Conservation (phyloP, 2,113 vertebrate species). For the Neodontobutis hainanensis region DNA sequence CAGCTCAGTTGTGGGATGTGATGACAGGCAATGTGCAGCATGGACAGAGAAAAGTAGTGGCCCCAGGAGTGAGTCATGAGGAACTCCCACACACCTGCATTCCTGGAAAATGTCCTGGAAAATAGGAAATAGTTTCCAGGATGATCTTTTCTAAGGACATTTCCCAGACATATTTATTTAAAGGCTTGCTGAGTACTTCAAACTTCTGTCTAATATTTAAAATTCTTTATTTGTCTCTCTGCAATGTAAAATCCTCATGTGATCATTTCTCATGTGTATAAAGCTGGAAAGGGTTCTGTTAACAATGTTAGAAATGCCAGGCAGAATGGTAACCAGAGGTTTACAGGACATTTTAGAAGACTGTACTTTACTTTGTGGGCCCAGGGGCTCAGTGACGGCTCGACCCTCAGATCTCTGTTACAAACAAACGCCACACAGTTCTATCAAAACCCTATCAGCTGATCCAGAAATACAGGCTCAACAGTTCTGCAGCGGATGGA, state of each 20-base stretch:
- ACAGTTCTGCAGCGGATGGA: background rate
- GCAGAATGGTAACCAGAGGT: background rate
- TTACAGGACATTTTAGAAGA: constrained; percentile 2
- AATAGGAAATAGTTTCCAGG: no score
- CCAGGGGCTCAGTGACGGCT: background rate
- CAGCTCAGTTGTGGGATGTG: background rate
- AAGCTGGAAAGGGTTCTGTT: no score
- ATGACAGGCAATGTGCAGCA: background rate
- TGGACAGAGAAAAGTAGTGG: background rate
- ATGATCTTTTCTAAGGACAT: no score
- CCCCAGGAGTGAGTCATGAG: background rate
- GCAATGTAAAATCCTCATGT: no score
- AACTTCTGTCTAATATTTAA: no score
- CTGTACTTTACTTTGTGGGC: constrained; percentile 32
- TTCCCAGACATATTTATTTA: no score
- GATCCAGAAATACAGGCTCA: background rate
- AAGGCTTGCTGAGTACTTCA: no score
- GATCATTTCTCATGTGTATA: no score
- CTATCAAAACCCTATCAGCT: constrained; percentile 8
- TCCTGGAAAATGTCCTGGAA: background rate
- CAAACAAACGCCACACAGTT: constrained; percentile 3
- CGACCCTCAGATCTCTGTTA: constrained; percentile 44
- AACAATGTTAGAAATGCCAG: background rate
- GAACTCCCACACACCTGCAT: background rate
- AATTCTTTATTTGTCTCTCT: no score